phyloP scores from a whole-genome alignment of 92 coral and sea anemone species.

The Parazoanthus atlanticus region DNA sequence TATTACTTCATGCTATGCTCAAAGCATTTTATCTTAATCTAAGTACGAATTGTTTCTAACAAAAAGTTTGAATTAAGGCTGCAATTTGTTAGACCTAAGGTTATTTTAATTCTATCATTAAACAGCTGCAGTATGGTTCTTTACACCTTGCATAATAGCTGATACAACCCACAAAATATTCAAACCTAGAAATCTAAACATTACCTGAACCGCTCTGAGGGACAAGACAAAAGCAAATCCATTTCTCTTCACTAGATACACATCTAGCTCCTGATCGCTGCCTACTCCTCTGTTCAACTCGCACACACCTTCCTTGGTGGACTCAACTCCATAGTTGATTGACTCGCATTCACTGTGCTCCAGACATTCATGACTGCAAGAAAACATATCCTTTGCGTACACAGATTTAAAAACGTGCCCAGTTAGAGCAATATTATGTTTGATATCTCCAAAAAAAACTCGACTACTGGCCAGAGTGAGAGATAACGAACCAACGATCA shows the following conservation, averaged over 20 bases:
- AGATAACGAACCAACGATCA: background rate
- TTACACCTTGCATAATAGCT: no score
- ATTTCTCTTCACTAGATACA: background rate
- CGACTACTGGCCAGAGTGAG: background rate
- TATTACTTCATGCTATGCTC: background rate
- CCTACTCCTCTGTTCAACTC: constrained; percentile 28
- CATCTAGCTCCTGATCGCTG: background rate
- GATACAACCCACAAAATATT: background rate
- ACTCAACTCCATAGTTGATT: constrained; percentile 12
- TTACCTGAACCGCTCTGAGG: constrained; percentile 31
- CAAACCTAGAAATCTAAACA: background rate
- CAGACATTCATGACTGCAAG: constrained; percentile 19
- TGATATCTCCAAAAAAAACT: constrained; percentile 19
- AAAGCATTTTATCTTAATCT: background rate
- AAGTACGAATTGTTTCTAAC: no score
- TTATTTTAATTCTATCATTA: no score
- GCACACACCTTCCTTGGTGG: background rate
- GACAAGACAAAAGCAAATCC: constrained; percentile 34
- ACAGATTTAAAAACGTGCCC: constrained; percentile 12
- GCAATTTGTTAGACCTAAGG: background rate
- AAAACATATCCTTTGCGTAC: background rate
- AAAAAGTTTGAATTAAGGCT: background rate
- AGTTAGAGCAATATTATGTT: background rate
- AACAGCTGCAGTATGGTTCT: no score
- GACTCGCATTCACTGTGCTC: constrained; percentile 25